Evolutionary conservation across 2,888 invertebrate species (phyloP).

Genomic region (Pollenia griseotomentosa): DNA sequence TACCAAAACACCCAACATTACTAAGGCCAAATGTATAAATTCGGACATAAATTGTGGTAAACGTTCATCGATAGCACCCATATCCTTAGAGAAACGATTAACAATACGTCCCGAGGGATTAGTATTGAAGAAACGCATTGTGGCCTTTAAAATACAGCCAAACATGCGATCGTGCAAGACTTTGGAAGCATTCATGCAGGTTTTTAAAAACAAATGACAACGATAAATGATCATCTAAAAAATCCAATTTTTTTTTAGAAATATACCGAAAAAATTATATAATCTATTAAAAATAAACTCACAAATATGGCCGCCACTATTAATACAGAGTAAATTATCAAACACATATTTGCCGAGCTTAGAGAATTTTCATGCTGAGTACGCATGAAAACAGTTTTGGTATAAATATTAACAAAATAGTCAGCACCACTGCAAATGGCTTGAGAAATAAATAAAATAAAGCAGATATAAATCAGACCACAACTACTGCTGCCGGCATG

Average conservation of each 20-base stretch:
- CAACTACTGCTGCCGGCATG: slow-evolving; percentile 85
- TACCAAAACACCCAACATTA: slow-evolving; percentile 90
- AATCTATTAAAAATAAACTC: slow-evolving; percentile 60
- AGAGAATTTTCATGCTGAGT: slow-evolving; percentile 77
- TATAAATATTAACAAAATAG: slow-evolving; percentile 87
- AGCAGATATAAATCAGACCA: slow-evolving; percentile 84
- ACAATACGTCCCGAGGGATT: slow-evolving; percentile 92
- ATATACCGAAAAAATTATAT: neutral
- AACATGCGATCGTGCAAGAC: slow-evolving; percentile 94
- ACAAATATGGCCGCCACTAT: slow-evolving; percentile 82
- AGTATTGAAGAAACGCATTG: slow-evolving; percentile 94
- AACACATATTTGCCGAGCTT: slow-evolving; percentile 81
- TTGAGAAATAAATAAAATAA: slow-evolving; percentile 86
- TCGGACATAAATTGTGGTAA: slow-evolving; percentile 86
- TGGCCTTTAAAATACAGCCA: slow-evolving; percentile 89
- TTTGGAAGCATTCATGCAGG: slow-evolving; percentile 90
- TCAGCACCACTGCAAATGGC: slow-evolving; percentile 86
- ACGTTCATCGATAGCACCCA: slow-evolving; percentile 87
- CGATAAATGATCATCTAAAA: slow-evolving; percentile 85
- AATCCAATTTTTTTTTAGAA: neutral
- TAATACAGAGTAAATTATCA: slow-evolving; percentile 82
- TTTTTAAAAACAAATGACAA: slow-evolving; percentile 89
- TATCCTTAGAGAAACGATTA: slow-evolving; percentile 91
- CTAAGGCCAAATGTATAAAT: slow-evolving; percentile 84
- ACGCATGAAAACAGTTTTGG: slow-evolving; percentile 82